phyloP scores from a whole-genome alignment of 2,888 invertebrate species.

The Celastrina argiolus region DNA sequence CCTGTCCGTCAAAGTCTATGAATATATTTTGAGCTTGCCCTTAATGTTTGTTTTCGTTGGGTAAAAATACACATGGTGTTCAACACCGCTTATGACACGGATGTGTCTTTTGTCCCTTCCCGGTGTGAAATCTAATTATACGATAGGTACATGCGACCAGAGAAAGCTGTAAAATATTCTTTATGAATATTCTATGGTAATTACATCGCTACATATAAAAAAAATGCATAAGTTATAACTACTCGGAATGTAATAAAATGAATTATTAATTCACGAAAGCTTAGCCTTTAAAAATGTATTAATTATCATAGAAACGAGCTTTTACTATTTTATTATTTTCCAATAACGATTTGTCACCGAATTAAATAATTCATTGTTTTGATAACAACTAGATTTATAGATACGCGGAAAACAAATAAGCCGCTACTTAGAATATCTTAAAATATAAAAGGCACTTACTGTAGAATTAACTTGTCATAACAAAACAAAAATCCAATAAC shows the following conservation, averaged over 20 bases:
- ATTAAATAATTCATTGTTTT: neutral
- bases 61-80: conserved; percentile 57
- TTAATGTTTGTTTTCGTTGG: conserved; percentile 47
- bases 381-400: neutral
- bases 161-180: neutral
- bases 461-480: conserved; percentile 13
- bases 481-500: conserved; percentile 38
- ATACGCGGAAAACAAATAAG: neutral
- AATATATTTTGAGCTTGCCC: conserved; percentile 31
- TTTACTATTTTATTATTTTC: neutral
- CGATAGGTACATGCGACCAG: neutral
- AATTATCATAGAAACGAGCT: neutral
- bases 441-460: neutral
- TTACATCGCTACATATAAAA: neutral
- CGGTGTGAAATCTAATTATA: conserved; percentile 25
- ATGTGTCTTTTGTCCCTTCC: conserved; percentile 39
- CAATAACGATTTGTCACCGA: neutral
- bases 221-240: neutral
- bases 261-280: neutral
- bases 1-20: neutral
- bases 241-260: neutral
- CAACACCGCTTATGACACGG: conserved; percentile 41
- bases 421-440: neutral
- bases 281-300: neutral
- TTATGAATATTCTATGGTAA: conserved; percentile 1